Evolutionary conservation across 2,888 invertebrate species (phyloP).

Genomic region (Plebejus anna): DNA sequence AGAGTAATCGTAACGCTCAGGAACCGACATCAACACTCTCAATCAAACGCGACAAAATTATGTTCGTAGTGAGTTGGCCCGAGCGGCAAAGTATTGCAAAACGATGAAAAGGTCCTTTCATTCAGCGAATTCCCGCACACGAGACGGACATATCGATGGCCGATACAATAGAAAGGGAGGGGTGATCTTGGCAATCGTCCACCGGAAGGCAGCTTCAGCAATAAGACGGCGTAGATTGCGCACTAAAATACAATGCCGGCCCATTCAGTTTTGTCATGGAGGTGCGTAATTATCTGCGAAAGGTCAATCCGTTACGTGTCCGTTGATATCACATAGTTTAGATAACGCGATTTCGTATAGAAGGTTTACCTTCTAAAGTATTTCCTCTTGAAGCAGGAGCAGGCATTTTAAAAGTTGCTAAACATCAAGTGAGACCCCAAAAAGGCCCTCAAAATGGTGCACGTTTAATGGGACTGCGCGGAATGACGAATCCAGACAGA

Average conservation of each 20-base stretch:
- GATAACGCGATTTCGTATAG: not conserved
- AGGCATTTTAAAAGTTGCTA: not conserved
- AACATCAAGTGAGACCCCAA: not conserved
- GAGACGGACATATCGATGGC: constrained; percentile 48
- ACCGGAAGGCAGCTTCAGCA: constrained; percentile 71
- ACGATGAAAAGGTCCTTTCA: constrained; percentile 68
- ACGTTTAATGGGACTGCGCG: not conserved
- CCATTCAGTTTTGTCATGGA: constrained; percentile 62
- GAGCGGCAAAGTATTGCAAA: constrained; percentile 66
- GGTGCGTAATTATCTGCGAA: constrained; percentile 58
- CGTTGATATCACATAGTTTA: constrained; percentile 24
- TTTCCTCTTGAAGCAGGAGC: too few species aligned
- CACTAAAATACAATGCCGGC: constrained; percentile 69
- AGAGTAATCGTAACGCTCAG: constrained; percentile 27
- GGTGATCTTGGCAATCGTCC: constrained; percentile 74
- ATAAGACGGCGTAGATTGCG: constrained; percentile 63
- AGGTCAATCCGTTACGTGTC: constrained; percentile 48
- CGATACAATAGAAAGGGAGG: constrained; percentile 45
- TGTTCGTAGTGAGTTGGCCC: constrained; percentile 66
- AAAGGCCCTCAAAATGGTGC: too few species aligned
- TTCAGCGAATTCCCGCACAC: constrained; percentile 68
- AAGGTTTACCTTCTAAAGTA: not conserved
- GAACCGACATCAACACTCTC: constrained; percentile 32
- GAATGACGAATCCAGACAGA: not conserved
- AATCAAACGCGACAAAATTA: constrained; percentile 55